Base-by-base conservation (phyloP, 2,797 vertebrate genomes). In the Urophycis tenuis region DNA sequence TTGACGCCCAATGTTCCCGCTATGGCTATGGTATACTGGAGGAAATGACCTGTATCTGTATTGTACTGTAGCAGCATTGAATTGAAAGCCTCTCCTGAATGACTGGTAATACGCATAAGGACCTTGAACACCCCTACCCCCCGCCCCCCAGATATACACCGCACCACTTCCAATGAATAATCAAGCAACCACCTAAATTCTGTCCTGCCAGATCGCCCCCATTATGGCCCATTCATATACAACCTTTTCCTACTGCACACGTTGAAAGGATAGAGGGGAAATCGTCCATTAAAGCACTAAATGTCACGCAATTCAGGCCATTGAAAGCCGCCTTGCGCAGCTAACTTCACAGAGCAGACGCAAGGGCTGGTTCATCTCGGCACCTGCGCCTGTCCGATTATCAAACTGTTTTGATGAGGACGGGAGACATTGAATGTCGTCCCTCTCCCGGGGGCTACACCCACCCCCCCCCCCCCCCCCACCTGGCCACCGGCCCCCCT, bases 371-470 rank as follows among this genome's bases (percentile, higher is more conserved):
- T 83, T 73, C 49, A 74, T 33, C 74, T 71, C 83, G 71, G 85
- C 84, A 84, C 90, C 87, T 91, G 85, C 87, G 83, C 84, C 78
- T 34, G 72, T 75, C 74, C 78, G 86, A 93, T 94, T 91, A 91
- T 92, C 84, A 76, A 86, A 32, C 82, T 85, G 82, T 90, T 91
- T 92, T 91, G 86, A 91, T 91, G 88, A 87, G 53, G 82, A 83
- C 80, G 22, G 82, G 81, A 81, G 83, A 85, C 79, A 84, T 82
- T 92, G 91, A 92, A 76, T 91, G 92, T 92, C 92, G 88, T 89
- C 75, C 84, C 75, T 7, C 75, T 6, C 74, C 79, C 30, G 82
- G 74, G 41, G 41, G 41, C 41, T 45, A 45, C n/a, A n/a, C n/a
- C n/a, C n/a, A n/a, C n/a, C n/a, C n/a, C n/a, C n/a, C n/a, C n/a